Percentiles rank a stretch among this genome's conserved stretches.
Evolutionary conservation across 2,888 invertebrate species (phyloP).

Genomic region (Spilarctia lutea): DNA sequence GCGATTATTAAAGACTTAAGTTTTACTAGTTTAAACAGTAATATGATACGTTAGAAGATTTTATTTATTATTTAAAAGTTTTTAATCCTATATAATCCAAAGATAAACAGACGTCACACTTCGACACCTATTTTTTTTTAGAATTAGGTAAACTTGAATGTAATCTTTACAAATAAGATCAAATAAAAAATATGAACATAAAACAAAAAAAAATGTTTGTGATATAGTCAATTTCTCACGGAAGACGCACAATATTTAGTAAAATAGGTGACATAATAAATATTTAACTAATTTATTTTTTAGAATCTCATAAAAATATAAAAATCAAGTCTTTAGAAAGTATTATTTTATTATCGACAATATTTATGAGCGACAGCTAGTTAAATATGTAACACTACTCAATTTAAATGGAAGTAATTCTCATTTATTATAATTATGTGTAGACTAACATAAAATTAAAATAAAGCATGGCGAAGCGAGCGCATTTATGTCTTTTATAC

Average conservation of each 20-base stretch:
- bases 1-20: neutral
- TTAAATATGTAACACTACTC: conserved; percentile 13
- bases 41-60: neutral
- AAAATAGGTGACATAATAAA: neutral
- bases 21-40: neutral
- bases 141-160: neutral
- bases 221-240: neutral
- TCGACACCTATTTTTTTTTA: neutral
- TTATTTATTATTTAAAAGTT: no score
- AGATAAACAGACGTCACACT: neutral
- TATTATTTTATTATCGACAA: neutral
- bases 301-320: neutral
- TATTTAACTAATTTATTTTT: neutral
- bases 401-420: conserved; percentile 14
- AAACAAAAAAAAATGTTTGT: neutral
- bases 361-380: conserved; percentile 3
- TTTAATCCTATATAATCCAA: neutral
- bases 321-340: neutral
- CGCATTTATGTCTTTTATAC: conserved; percentile 78
- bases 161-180: no score
- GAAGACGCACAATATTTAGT: neutral
- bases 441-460: conserved; percentile 8
- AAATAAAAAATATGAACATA: neutral
- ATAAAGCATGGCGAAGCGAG: conserved; percentile 14
- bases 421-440: conserved; percentile 14